Base-by-base conservation (phyloP, 2,888 invertebrate genomes). In the Tenthredo livida region DNA sequence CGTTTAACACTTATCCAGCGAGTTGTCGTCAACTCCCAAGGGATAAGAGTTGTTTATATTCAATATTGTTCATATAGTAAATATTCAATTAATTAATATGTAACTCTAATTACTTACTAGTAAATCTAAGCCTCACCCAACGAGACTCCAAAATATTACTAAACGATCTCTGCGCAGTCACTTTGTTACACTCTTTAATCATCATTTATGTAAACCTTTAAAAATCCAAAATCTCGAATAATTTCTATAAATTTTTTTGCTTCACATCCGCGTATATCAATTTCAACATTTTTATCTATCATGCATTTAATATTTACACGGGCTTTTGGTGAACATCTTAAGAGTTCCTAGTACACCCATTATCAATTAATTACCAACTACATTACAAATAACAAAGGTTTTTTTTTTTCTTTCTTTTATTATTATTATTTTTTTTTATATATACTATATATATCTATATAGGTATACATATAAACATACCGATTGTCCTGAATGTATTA, bases 101-200 rank as follows among this genome's bases (percentile, higher is more conserved):
- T 87, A 88, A 87, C 83, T 58, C 84, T 87, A 87, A 77, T 84
- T 86, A 67, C 86, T 86, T 87, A 70, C 37, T 86, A 47, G 84
- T 86, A 84, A 84, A 88, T 40, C 67, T 33, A 50, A 88, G 85
- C 87, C 88, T 86, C 89, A 90, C 90, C 86, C 86, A 89, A 90
- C 88, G 89, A 89, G 89, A 89, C 89, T 88, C 87, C 87, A 82
- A 85, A 50, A 78, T 65, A 80, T 72, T 82, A 70, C 33, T 50
- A 17, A 67, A 54, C 33, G 29, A 84, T 70, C 10, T 47, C 33
- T 50, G 29, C 29, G 70, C 72, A 72, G 40, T 61, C 61, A 80
- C 61, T 12, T 58, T 12, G 21, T 40, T 61, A 54, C 29, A 54
- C n/a, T 29, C 2, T 1, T 17, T 33, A 29, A 54, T 33, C 9